Evolutionary conservation across 2,797 vertebrate species (phyloP), one percentile per base, ranked within the genome.

Genomic region (Pangasius larnaudii): DNA sequence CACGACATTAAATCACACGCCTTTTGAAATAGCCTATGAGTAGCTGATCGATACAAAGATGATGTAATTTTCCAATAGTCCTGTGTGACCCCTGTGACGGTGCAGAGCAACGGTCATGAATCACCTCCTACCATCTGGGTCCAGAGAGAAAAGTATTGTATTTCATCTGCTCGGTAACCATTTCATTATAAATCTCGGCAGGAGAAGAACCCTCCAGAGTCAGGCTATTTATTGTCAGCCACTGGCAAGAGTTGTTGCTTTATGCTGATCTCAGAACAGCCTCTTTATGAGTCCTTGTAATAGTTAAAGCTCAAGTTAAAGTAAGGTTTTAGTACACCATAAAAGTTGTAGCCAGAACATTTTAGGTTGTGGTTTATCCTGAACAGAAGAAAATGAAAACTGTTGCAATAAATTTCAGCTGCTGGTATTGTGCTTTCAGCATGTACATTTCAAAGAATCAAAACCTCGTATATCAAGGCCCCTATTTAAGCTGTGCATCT

Each of bases 31-130:
- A 78, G 89, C 65, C 89, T 89, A 85, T 88, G 88, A 91, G 77
- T 88, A 90, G 90, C 87, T 88, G 91, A 95, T 96, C 94, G 91
- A 94, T 95, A 92, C 79, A 86, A 88, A 42, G 87, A 93, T 94
- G 94, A 95, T 95, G 93, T 94, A 92, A 95, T 91, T 92, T 92
- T 92, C 87, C 89, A 61, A 65, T 90, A 89, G 89, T 90, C 51
- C 89, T 59, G 42, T 58, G 67, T 88, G 89, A 90, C 86, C 91
- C 72, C 72, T 46, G 88, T 46, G 78, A 90, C 92, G 88, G 93
- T 90, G 63, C 75, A 89, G 92, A 87, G 86, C 88, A 53, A 5
- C 71, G 27, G 72, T 86, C 88, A 85, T 89, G 81, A 89, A 92
- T 90, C 85, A 77, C 63, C 79, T 89, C 88, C 85, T 90, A 86